Evolutionary conservation across 1,140 invertebrate genomes (phyloP).

Genomic region (Homarus americanus): DNA sequence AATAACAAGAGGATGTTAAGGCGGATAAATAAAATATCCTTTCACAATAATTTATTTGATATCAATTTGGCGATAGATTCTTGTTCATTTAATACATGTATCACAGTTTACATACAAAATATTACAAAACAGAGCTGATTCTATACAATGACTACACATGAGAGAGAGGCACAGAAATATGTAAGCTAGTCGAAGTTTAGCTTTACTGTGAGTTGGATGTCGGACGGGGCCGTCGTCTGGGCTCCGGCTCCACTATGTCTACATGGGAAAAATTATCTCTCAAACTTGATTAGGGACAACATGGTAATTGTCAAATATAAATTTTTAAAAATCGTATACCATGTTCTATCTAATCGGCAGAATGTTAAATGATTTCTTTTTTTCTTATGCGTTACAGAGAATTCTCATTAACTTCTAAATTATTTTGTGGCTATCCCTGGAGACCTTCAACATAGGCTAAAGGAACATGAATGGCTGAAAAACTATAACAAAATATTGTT

Average conservation of each 20-base stretch:
- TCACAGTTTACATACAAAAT: slow-evolving; percentile 76
- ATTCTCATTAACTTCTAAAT: neutral
- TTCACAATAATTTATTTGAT: slow-evolving; percentile 76
- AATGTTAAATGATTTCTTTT: neutral
- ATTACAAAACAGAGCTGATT: slow-evolving; percentile 75
- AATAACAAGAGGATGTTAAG: neutral
- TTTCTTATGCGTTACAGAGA: slow-evolving; percentile 11
- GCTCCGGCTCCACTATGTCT: slow-evolving; percentile 34
- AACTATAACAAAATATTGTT: slow-evolving; percentile 8
- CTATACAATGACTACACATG: slow-evolving; percentile 74
- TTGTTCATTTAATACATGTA: slow-evolving; percentile 75
- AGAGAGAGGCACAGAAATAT: slow-evolving; percentile 72
- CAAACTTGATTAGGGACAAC: slow-evolving; percentile 47
- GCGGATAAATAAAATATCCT: neutral
- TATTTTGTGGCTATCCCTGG: slow-evolving; percentile 37
- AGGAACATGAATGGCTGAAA: slow-evolving; percentile 6
- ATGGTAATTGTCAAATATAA: slow-evolving; percentile 25
- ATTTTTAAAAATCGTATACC: slow-evolving; percentile 45
- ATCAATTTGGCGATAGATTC: slow-evolving; percentile 75
- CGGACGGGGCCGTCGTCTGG: slow-evolving; percentile 4
- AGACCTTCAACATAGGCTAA: slow-evolving; percentile 24
- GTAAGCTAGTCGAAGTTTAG: slow-evolving; percentile 63
- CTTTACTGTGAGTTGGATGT: slow-evolving; percentile 53
- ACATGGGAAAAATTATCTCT: slow-evolving; percentile 20
- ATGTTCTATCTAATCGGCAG: slow-evolving; percentile 35